phyloP scores from a whole-genome alignment of 2,113 vertebrate species.

The Mesoclemmys tuberculata region DNA sequence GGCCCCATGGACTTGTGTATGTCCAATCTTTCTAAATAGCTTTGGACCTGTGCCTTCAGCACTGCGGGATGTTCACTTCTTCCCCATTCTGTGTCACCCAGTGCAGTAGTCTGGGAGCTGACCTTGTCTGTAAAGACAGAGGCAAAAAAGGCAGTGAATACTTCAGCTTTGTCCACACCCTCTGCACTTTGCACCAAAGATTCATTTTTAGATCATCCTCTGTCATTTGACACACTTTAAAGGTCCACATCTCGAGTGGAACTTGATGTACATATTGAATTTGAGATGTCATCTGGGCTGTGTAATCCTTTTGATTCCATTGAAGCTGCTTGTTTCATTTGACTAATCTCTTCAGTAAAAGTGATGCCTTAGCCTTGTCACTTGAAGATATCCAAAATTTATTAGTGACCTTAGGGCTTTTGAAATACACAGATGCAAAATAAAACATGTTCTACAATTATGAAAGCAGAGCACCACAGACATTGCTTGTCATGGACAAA shows the following conservation, averaged over 20 bases:
- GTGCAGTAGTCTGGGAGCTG: no score
- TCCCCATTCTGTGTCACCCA: no score
- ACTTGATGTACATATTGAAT: constrained; percentile 45
- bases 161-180: no score
- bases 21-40: no score
- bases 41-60: no score
- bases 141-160: no score
- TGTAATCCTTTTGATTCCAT: constrained; percentile 51
- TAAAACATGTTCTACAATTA: constrained; percentile 3
- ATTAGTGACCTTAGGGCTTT: constrained; percentile 15
- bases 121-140: no score
- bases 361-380: constrained; percentile 17
- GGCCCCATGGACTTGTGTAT: no score
- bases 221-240: constrained; percentile 60
- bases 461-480: constrained; percentile 20
- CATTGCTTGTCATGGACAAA: constrained; percentile 21
- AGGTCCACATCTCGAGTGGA: constrained; percentile 40
- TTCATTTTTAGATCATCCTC: constrained; percentile 51
- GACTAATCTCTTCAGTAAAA: constrained; percentile 37
- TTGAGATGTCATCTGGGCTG: constrained; percentile 55
- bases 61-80: no score
- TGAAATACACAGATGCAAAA: constrained; percentile 10
- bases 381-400: constrained; percentile 60
- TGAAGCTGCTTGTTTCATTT: constrained; percentile 14
- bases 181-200: constrained; percentile 8